These are phyloP conservation scores for Scomber scombrus DNA, from an alignment of 2,113 vertebrate genomes.

Conservation along the genomic window DNA sequence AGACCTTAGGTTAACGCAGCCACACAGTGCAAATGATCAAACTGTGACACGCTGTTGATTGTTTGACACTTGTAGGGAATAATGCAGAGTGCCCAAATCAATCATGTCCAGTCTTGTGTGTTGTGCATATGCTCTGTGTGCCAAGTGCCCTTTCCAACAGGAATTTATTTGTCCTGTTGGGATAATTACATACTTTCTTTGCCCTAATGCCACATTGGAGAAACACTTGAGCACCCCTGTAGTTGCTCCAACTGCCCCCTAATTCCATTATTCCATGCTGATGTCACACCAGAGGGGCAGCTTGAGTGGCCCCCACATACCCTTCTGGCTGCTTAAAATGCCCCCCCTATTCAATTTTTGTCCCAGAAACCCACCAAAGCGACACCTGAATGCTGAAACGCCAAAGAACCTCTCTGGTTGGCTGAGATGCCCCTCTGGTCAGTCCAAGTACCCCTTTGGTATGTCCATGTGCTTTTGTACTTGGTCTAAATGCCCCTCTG, in stretches of 20 bases:
- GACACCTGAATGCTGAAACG: no score
- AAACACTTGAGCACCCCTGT: not conserved
- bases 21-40: slow-evolving; percentile 10
- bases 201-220: not conserved
- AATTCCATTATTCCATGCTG: not conserved
- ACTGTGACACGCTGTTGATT: slow-evolving; percentile 18
- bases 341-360: not conserved
- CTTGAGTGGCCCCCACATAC: no score
- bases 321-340: no score
- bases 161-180: not conserved
- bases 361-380: no score
- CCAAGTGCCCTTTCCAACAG: slow-evolving; percentile 27
- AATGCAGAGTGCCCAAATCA: slow-evolving; percentile 14
- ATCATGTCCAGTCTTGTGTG: slow-evolving; percentile 22
- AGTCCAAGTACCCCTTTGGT: no score
- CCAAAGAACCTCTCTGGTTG: no score
- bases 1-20: not conserved
- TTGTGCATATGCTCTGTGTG: slow-evolving; percentile 19
- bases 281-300: no score
- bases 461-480: no score
- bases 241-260: not conserved
- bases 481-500: no score
- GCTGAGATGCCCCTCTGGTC: no score
- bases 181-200: slow-evolving; percentile 7
- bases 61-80: slow-evolving; percentile 23